Percentiles rank a stretch among this genome's conserved stretches.
These are phyloP conservation scores for Drosophila paramelanica DNA, from an alignment of 2,888 invertebrate species.

Conservation along the genomic window DNA sequence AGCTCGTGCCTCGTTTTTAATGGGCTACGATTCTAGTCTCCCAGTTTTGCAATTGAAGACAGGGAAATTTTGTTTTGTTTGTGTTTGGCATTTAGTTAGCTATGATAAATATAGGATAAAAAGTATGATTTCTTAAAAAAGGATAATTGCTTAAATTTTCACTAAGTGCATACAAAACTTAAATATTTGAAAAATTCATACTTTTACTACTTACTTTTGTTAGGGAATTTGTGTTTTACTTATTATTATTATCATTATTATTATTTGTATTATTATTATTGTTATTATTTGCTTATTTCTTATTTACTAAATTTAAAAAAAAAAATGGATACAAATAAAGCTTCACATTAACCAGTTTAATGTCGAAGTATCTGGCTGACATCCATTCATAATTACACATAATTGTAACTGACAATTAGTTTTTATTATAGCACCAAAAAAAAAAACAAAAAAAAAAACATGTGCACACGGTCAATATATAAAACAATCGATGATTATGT, in stretches of 20 bases:
- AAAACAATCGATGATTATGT: not conserved
- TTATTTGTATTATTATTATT: no score
- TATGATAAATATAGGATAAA: not conserved
- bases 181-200: no score
- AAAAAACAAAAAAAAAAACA: not conserved
- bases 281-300: no score
- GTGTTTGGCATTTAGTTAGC: not conserved
- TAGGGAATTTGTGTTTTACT: no score
- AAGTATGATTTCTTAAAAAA: not conserved
- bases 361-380: slow-evolving; percentile 46
- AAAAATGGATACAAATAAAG: not conserved
- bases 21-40: slow-evolving; percentile 15
- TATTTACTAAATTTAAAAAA: no score
- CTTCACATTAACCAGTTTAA: slow-evolving; percentile 25
- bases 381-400: slow-evolving; percentile 19
- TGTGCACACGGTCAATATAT: not conserved
- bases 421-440: not conserved
- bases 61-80: slow-evolving; percentile 19
- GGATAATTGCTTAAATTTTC: no score
- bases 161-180: no score
- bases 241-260: no score
- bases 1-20: slow-evolving; percentile 34
- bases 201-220: no score
- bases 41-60: not conserved
- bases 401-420: slow-evolving; percentile 1